phyloP scores from a whole-genome alignment of 2,797 vertebrate species.

The Pogoniulus pusillus region DNA sequence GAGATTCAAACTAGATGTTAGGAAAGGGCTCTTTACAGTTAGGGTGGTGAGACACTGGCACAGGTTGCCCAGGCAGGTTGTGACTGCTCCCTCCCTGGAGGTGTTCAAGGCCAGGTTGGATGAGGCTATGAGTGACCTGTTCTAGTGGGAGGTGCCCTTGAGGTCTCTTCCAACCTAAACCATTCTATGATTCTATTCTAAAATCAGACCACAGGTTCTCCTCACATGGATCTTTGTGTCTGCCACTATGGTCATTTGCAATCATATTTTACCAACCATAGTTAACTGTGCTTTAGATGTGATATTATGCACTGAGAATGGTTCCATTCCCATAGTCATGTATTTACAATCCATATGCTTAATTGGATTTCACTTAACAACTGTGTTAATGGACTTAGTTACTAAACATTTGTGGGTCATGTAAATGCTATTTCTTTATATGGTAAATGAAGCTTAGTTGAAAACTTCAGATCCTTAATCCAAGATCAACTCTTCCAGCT shows the following conservation, averaged over 20 bases:
- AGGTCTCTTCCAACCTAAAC: no score
- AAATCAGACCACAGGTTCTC: not conserved
- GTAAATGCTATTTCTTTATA: constrained; percentile 13
- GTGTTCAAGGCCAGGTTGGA: no score
- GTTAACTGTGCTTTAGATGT: not conserved
- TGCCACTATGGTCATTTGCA: not conserved
- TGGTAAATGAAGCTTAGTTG: constrained; percentile 53
- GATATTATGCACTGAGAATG: not conserved
- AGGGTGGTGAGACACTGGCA: no score
- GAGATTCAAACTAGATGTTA: no score
- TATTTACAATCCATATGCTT: not conserved
- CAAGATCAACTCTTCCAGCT: constrained; percentile 44
- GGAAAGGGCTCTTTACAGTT: no score
- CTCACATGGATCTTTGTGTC: not conserved
- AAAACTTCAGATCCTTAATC: constrained; percentile 60
- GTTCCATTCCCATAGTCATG: not conserved
- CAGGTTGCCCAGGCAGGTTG: no score
- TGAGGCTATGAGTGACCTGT: no score
- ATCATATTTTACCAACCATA: not conserved
- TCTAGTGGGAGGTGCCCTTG: no score
- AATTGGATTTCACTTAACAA: constrained; percentile 32
- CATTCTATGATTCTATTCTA: no score
- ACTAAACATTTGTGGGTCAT: constrained; percentile 2
- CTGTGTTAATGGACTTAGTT: constrained; percentile 10
- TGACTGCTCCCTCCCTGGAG: no score